Conservation (phyloP, 2,888 invertebrate species). For the Aporophyla lueneburgensis region DNA sequence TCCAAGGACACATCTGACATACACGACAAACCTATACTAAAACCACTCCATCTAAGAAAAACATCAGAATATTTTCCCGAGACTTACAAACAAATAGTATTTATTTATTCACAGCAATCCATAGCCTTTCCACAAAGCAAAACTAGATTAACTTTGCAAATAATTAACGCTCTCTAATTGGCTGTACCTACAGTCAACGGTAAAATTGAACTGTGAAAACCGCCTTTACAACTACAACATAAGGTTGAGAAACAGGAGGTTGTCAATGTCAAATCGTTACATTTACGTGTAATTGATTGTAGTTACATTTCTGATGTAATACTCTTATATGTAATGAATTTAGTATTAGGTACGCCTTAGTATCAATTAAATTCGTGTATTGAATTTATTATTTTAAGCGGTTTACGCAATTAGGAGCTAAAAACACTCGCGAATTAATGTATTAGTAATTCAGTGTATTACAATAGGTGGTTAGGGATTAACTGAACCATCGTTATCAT, state of each 20-base stretch:
- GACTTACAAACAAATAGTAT: constrained; percentile 16
- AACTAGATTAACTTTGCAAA: constrained; percentile 49
- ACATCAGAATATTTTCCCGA: not conserved
- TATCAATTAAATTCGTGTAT: constrained; percentile 11
- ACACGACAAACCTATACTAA: not conserved
- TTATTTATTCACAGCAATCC: constrained; percentile 38
- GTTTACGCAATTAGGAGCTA: not conserved
- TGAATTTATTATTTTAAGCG: constrained; percentile 15
- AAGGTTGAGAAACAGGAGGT: not conserved
- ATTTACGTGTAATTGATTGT: not conserved
- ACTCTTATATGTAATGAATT: constrained; percentile 32
- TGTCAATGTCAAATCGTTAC: not conserved
- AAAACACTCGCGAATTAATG: not conserved
- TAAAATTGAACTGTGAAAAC: not conserved
- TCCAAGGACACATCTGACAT: not conserved
- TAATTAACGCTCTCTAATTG: constrained; percentile 59
- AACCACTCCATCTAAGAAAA: constrained; percentile 21
- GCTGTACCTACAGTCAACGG: constrained; percentile 1
- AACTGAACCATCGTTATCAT: too few species aligned
- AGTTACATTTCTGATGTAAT: constrained; percentile 23
- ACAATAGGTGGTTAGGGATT: not conserved
- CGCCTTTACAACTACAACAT: not conserved
- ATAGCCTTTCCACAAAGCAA: constrained; percentile 53
- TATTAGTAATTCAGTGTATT: constrained; percentile 16
- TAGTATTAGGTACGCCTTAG: not conserved